These are phyloP conservation scores for Caenorhabditis panamensis DNA, from an alignment of 2,888 invertebrate species.

Conservation along the genomic window DNA sequence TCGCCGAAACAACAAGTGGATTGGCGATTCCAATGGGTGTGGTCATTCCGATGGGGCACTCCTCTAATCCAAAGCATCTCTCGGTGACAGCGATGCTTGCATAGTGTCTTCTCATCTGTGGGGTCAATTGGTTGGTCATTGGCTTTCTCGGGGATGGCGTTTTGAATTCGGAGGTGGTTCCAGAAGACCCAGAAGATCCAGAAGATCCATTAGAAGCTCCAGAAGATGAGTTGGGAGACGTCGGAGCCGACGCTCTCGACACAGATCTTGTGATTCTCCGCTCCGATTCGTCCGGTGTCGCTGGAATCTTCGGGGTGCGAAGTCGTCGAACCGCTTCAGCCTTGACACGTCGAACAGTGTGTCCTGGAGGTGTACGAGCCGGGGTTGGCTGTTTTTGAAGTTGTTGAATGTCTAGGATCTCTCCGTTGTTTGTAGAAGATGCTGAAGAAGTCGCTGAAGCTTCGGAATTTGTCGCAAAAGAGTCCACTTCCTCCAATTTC, in stretches of 20 bases:
- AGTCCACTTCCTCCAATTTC: background rate
- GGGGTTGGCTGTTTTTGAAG: conserved; percentile 29
- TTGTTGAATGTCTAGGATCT: too few relatives aligned
- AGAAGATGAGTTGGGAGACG: too few relatives aligned
- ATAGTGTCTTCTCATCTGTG: too few relatives aligned
- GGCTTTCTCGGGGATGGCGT: conserved; percentile 21
- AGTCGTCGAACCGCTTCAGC: conserved; percentile 46
- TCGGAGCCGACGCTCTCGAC: too few relatives aligned
- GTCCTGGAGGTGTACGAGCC: conserved; percentile 8
- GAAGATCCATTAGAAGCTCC: too few relatives aligned
- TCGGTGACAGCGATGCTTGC: too few relatives aligned
- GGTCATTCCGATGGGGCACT: background rate
- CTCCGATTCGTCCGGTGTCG: background rate
- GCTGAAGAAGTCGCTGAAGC: background rate
- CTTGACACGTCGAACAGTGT: conserved; percentile 34
- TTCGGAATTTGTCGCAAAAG: background rate
- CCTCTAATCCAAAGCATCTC: too few relatives aligned
- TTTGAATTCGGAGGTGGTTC: background rate
- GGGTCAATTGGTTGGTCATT: too few relatives aligned
- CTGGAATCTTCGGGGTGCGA: conserved; percentile 36
- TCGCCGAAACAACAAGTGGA: background rate
- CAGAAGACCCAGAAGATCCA: too few relatives aligned
- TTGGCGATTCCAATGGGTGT: conserved; percentile 3
- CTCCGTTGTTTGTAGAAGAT: too few relatives aligned
- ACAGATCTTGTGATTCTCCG: conserved; percentile 16